phyloP scores from a whole-genome alignment of 2,888 invertebrate genomes.

The Harpalus rufipes region DNA sequence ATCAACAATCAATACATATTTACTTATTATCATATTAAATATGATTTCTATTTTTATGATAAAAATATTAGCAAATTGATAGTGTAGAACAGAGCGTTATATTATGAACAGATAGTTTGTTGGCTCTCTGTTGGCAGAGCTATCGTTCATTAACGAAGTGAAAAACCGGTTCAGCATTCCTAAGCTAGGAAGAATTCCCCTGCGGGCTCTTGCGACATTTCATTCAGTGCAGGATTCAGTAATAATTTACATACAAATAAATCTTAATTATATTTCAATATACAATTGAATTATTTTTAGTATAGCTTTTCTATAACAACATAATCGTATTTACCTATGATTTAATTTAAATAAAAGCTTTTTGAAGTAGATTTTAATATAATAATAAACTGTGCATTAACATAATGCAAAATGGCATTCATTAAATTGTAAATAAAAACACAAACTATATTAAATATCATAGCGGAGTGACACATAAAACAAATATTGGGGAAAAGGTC shows the following conservation, averaged over 20 bases:
- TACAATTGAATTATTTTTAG: background rate
- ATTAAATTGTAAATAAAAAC: background rate
- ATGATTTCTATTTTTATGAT: too few relatives aligned
- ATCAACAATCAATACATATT: too few relatives aligned
- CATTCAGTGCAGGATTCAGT: slow-evolving; percentile 40
- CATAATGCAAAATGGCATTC: background rate
- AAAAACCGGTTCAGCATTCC: slow-evolving; percentile 52
- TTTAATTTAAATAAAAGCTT: background rate
- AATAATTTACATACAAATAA: slow-evolving; percentile 4
- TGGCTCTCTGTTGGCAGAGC: background rate
- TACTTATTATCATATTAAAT: too few relatives aligned
- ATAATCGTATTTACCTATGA: background rate
- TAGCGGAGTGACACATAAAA: background rate
- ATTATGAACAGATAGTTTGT: background rate
- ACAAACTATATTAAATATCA: slow-evolving; percentile 15
- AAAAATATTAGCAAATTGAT: too few relatives aligned
- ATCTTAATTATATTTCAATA: slow-evolving; percentile 3
- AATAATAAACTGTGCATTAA: slow-evolving; percentile 2
- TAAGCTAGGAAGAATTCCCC: slow-evolving; percentile 25
- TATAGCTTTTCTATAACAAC: background rate
- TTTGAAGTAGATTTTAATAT: background rate
- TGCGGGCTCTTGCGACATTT: slow-evolving; percentile 27
- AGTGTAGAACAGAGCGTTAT: background rate
- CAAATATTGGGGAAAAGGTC: slow-evolving; percentile 57
- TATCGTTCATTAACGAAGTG: slow-evolving; percentile 22